Base-by-base conservation (phyloP, 2,888 invertebrate genomes). In the Zygogramma bicolorata region DNA sequence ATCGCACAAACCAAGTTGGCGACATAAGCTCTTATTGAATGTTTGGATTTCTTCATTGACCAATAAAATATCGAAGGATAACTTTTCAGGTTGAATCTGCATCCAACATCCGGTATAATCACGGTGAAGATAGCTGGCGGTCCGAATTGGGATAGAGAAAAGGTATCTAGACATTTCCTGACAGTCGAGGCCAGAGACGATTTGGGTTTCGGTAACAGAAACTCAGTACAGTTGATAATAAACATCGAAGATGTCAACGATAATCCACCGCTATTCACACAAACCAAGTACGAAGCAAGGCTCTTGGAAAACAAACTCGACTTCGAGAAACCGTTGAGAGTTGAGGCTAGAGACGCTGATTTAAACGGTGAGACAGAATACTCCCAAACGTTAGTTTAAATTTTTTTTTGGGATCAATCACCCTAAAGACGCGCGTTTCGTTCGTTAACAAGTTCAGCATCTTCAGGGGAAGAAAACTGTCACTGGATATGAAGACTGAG, bases 181-280 rank as follows among this genome's bases (percentile, higher is more conserved):
- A 96, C 95, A 0, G 94, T 97, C 0, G 96, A 96, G 85, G 98
- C 97, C 0, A 89, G 96, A 67, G 98, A 98, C 84, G 93, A 95
- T 86, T 89, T 94, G 62, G 96, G 96, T 18, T 90, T 90, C 81
- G 96, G 96, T 62, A 94, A 94, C 87, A 90, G 96, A 65, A 96
- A 96, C 84, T 94, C 95, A 0, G 95, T 93, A 0, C 96, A 96
- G 84, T 87, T 97, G 13, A 91, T 95, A 4, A 90, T 97, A 4
- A 93, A 94, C 80, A 92, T 97, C 46, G 93, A 93, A 79, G 97
- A 97, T 85, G 93, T 95, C 0, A 97, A 97, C 81, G 97, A 97
- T 83, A 97, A 97, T 84, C 91, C 94, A 0, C 98, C 98, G 0
- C 89, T 92, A 79, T 98, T 97, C 84, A 86, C 93, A 0, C 95